Evolutionary conservation across 2,113 vertebrate species (phyloP).

Genomic region (Pitta sordida): DNA sequence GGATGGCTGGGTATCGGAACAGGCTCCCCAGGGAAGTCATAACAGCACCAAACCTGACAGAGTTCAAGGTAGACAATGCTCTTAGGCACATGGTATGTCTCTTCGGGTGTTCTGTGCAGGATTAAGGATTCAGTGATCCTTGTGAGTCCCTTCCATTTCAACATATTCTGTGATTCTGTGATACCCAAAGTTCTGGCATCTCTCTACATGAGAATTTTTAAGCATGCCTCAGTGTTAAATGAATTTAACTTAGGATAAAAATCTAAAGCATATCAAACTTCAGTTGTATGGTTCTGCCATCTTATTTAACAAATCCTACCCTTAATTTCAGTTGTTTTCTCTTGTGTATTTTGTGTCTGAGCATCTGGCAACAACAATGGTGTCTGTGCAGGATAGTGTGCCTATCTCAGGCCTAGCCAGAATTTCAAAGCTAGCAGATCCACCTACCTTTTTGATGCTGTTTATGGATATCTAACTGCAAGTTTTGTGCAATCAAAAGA

Average conservation of each 20-base stretch:
- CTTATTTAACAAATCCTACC: background rate
- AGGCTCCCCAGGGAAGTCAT: too few species aligned
- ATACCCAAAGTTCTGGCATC: background rate
- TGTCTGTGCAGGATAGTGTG: background rate
- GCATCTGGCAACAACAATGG: background rate
- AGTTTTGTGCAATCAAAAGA: background rate
- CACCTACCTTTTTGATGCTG: background rate
- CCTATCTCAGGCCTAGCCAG: background rate
- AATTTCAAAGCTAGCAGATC: background rate
- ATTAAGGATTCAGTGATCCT: too few species aligned
- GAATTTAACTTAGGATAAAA: background rate
- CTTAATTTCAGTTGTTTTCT: background rate
- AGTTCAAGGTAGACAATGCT: too few species aligned
- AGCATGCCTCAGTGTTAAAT: accelerated
- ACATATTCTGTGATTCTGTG: too few species aligned
- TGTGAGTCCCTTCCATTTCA: too few species aligned
- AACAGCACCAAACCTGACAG: too few species aligned
- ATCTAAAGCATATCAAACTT: background rate
- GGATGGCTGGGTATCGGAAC: too few species aligned
- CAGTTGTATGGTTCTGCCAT: background rate
- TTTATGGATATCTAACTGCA: background rate
- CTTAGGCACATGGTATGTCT: too few species aligned
- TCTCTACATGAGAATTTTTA: background rate
- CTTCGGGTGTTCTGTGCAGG: too few species aligned
- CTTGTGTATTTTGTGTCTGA: background rate